Base-by-base conservation (phyloP, 2,797 vertebrate species). In the Eulemur coronatus region DNA sequence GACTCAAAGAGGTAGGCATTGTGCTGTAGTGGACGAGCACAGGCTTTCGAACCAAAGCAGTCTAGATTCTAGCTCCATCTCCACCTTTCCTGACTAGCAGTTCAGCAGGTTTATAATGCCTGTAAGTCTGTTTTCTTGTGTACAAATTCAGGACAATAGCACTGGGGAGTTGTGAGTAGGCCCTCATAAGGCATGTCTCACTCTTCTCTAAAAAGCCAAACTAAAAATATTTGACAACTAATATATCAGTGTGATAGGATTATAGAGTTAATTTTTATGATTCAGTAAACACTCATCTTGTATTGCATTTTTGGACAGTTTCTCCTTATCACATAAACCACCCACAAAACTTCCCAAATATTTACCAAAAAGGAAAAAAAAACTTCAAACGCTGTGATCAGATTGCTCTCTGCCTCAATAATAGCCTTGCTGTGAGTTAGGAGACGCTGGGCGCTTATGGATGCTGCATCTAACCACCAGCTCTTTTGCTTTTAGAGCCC, bases 401-500 rank as follows among this genome's bases (percentile, higher is more conserved):
- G 41, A 57, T 89, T 80, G 50, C 81, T 33, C 50, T 67, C 69
- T 94, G 93, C 94, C 78, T 95, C 15, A 15, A 15, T 92, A 55
- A 24, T 55, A 95, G 52, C 70, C 50, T 55, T 89, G n/a, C 80
- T 63, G 3, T 35, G 89, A 57, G 5, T 79, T 69, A 79, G 98
- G 98, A 95, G 88, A 81, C 35, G 63, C 50, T 26, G 30, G 65
- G 65, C 5, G 0, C 38, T 73, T 89, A 41, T 14, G 73, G 87
- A 48, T 17, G 30, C 92, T 75, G 10, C 67, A 43, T 89, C 89
- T 97, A 97, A 98, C 98, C 96, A 93, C 78, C 8, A 79, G 89
- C 82, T 96, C 97, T 98, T 96, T 94, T 97, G 91, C 86, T 97
- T 98, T 97, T 87, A 98, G 98, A 97, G 89, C 89, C 76, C 96